Conservation (phyloP, 1,140 invertebrate genomes). For the Catajapyx aquilonaris region DNA sequence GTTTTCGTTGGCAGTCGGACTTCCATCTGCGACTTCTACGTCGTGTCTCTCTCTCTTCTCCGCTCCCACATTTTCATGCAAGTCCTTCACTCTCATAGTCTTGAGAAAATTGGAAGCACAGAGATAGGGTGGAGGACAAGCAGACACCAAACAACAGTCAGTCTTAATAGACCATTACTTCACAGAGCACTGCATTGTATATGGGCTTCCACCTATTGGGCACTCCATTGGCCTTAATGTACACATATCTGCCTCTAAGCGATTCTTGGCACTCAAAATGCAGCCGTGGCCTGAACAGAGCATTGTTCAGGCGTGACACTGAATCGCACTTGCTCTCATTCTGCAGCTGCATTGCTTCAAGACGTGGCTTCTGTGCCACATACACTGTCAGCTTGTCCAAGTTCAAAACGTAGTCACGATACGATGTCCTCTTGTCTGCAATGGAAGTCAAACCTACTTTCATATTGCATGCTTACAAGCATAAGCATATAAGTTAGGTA, state of each 20-base stretch:
- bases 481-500: too few species aligned
- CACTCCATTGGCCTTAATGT: conserved; percentile 28
- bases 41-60: too few species aligned
- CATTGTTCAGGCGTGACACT: conserved; percentile 27
- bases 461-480: too few species aligned
- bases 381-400: conserved; percentile 29
- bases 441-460: too few species aligned
- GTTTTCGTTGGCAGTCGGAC: too few species aligned
- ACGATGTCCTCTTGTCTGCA: conserved; percentile 21
- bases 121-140: too few species aligned
- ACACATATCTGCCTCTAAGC: conserved; percentile 28
- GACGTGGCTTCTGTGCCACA: conserved; percentile 23
- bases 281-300: conserved; percentile 24
- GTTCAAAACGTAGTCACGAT: conserved; percentile 27
- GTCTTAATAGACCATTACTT: conserved; percentile 28
- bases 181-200: conserved; percentile 30
- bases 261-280: conserved; percentile 25
- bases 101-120: not conserved
- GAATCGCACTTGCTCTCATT: conserved; percentile 24
- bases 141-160: too few species aligned
- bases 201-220: conserved; percentile 27
- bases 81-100: too few species aligned
- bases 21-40: too few species aligned
- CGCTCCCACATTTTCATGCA: too few species aligned
- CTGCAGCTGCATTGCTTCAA: conserved; percentile 15